Base-by-base conservation (phyloP, 2,888 invertebrate genomes). In the Lasius fuliginosus region DNA sequence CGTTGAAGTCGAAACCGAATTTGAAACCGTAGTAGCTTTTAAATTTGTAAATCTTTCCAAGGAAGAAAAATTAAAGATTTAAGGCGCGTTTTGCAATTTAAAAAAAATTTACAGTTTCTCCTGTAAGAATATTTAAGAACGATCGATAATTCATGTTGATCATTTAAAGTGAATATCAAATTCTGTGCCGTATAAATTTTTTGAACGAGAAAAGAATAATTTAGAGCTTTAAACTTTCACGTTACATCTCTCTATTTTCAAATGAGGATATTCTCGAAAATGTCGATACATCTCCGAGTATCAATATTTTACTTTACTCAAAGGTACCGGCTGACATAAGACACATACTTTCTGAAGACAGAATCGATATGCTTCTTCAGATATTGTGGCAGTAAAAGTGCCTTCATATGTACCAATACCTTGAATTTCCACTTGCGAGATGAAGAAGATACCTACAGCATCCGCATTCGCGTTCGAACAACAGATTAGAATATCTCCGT, bases 271-370 rank as follows among this genome's bases (percentile, higher is more conserved):
- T 46, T 46, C n/a, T n/a, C 6, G 42, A 69, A 69, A 69, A 58
- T 69, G 58, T 77, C 69, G 30, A 79, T 60, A 60, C 33, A 23
- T 46, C 69, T 33, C 15, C 58, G 5, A 46, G 9, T 60, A 71
- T 79, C 46, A 60, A 71, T 79, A 79, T 79, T 69, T 79, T 12
- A 56, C 56, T 79, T 79, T 23, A 27, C 58, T 60, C 33, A 40
- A 79, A 67, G 33, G 15, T 56, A 33, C 30, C 46, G 23, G 33
- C 33, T 46, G 30, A n/a, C 23, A 30, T 68, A 68, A 77, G 68
- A 77, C 68, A 69, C 56, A 71, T 58, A 46, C 11, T 46, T 71
- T 60, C 46, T 30, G 68, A 81, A 62, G 60, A 18, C 18, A 60
- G 27, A 81, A 73, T 71, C 77, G 77, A 68, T 58, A n/a, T 42